Evolutionary conservation across 2,113 vertebrate genomes (phyloP), one percentile per base, ranked within the genome.

Genomic region (Zapus hudsonius): DNA sequence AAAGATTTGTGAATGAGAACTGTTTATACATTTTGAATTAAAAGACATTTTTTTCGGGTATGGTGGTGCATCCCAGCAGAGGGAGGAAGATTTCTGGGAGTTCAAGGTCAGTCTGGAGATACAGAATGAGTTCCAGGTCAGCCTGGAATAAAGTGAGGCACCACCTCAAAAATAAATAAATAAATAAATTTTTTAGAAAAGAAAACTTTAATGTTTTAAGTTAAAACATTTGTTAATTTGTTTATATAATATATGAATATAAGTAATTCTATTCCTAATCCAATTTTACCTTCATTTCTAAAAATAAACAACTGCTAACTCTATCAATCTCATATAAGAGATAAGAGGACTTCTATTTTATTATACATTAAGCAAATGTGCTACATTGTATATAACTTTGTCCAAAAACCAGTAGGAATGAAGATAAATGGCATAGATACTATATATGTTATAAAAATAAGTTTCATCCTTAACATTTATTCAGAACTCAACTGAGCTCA

Each of bases 201-300:
- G 52, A 52, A 52, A 52, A 15, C 52, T 52, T 52, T 52, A 52
- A 52, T 52, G 9, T 80, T 78, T 91, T 74, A 86, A 64, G 38
- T 72, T 57, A n/a, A 87, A 91, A 84, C 22, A 79, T 74, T 66
- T 76, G 8, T 69, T 9, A 57, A 89, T 74, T 81, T 84, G 29
- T 90, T 38, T 91, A 76, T 76, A 61, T 52, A 52, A 29, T 55
- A 11, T 31, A 23, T 67, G 31, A 11, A 82, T 1, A 78, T 75
- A 78, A 61, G 69, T 72, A 78, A 80, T 29, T 84, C 3, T 73
- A 38, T 87, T 20, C 79, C 89, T 84, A 63, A 92, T 67, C 33
- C 55, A 91, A 55, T 89, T 93, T 89, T 85, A 15, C 80, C 83
- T 89, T 93, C 72, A 63, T 80, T 89, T 87, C 29, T 79, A 66